Evolutionary conservation across 2,888 invertebrate species (phyloP).

Genomic region (Tenthredo amoena): DNA sequence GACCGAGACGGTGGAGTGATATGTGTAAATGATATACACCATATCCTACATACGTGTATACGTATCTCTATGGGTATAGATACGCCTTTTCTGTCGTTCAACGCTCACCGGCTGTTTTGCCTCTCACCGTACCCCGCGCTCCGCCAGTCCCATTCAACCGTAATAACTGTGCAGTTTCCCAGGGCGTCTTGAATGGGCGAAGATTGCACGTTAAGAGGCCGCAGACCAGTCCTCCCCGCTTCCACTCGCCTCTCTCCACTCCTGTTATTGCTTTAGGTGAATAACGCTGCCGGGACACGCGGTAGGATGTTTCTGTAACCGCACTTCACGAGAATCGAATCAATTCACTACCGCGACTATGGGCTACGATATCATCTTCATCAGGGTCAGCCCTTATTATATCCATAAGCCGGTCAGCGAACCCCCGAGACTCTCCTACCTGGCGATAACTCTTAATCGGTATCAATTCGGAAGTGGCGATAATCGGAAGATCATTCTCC

Average conservation of each 20-base stretch:
- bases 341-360: not conserved
- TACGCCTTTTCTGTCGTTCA: slow-evolving; percentile 16
- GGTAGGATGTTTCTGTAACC: not conserved
- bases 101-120: slow-evolving; percentile 26
- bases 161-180: slow-evolving; percentile 78
- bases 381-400: not conserved
- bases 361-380: not conserved
- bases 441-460: not conserved
- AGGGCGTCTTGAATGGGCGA: slow-evolving; percentile 77
- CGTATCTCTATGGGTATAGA: not conserved
- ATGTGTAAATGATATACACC: not conserved
- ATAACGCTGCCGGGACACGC: not conserved
- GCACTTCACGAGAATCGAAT: not conserved
- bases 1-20: not conserved
- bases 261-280: not conserved
- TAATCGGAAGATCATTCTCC: not conserved
- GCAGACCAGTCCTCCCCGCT: slow-evolving; percentile 66
- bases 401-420: not conserved
- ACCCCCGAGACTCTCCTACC: not conserved
- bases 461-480: not conserved
- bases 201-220: slow-evolving; percentile 77
- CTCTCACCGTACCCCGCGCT: slow-evolving; percentile 55
- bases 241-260: slow-evolving; percentile 59
- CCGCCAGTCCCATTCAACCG: slow-evolving; percentile 74
- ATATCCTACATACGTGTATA: not conserved